phyloP scores from a whole-genome alignment of 2,888 invertebrate genomes.

The Hirtodrosophila trivittata region DNA sequence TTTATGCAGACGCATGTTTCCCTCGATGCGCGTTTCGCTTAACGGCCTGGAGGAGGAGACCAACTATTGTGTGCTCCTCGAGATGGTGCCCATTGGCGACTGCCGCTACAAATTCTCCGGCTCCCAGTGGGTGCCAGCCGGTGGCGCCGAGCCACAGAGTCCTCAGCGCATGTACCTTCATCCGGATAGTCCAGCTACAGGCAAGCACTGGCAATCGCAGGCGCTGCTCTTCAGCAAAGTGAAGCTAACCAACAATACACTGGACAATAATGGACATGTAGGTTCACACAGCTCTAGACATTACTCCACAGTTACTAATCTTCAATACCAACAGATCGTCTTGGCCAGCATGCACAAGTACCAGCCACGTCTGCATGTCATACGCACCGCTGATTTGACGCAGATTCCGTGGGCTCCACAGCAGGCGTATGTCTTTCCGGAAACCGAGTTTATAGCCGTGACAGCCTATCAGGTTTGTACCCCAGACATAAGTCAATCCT shows the following conservation, averaged over 20 bases:
- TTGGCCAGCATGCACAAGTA: conserved; percentile 99
- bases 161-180: conserved; percentile 91
- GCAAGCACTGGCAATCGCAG: conserved; percentile 93
- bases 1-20: conserved; percentile 93
- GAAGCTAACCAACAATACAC: conserved; percentile 93
- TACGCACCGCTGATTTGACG: conserved; percentile 89
- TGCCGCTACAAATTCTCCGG: conserved; percentile 92
- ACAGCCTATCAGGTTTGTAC: conserved; percentile 96
- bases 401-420: conserved; percentile 89
- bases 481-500: conserved; percentile 15
- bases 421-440: conserved; percentile 88
- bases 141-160: conserved; percentile 92
- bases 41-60: conserved; percentile 90
- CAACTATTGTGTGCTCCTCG: conserved; percentile 92
- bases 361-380: conserved; percentile 93
- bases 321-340: conserved; percentile 87
- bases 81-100: conserved; percentile 90
- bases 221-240: conserved; percentile 91
- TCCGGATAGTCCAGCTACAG: conserved; percentile 93
- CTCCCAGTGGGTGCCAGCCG: conserved; percentile 92
- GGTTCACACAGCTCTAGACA: conserved; percentile 81
- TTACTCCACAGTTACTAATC: conserved; percentile 43
- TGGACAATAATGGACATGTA: conserved; percentile 91
- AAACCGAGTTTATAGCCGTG: conserved; percentile 96
- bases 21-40: conserved; percentile 90